A percentile compares a stretch with the other conserved stretches of the same genome.
phyloP scores from a whole-genome alignment of 2,113 vertebrate species.

The Mus musculus region DNA sequence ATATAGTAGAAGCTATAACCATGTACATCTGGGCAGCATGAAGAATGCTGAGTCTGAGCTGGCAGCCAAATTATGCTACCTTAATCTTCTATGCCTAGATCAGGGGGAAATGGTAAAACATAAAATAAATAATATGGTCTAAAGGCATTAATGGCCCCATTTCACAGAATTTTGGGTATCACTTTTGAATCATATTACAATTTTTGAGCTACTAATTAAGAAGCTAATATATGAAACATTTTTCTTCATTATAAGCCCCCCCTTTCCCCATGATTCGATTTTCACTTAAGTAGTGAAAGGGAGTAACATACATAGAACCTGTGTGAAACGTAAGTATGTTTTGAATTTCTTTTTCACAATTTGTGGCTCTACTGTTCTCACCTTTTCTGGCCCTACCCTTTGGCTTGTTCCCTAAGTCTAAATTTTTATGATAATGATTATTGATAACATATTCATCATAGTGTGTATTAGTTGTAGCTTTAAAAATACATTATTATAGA shows the following conservation, averaged over 20 bases:
- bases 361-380: background rate
- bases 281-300: slow-evolving; percentile 37
- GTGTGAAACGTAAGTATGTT: background rate
- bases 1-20: slow-evolving; percentile 69
- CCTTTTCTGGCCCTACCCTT: background rate
- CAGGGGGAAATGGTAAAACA: slow-evolving; percentile 56
- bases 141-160: slow-evolving; percentile 44
- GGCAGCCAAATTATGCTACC: slow-evolving; percentile 62
- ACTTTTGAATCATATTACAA: slow-evolving; percentile 38
- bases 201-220: slow-evolving; percentile 46
- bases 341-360: background rate
- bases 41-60: slow-evolving; percentile 61
- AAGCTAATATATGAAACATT: background rate
- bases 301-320: background rate
- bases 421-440: background rate
- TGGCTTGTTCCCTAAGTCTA: background rate
- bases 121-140: slow-evolving; percentile 70
- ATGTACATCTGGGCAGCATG: slow-evolving; percentile 60
- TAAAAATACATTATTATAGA: background rate
- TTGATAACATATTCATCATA: background rate
- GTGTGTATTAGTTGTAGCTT: background rate
- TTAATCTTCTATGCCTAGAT: slow-evolving; percentile 61
- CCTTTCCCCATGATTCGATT: background rate
- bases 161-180: slow-evolving; percentile 56
- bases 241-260: background rate